Evolutionary conservation across 2,113 vertebrate species (phyloP).

Genomic region (Hirundichthys speculiger): DNA sequence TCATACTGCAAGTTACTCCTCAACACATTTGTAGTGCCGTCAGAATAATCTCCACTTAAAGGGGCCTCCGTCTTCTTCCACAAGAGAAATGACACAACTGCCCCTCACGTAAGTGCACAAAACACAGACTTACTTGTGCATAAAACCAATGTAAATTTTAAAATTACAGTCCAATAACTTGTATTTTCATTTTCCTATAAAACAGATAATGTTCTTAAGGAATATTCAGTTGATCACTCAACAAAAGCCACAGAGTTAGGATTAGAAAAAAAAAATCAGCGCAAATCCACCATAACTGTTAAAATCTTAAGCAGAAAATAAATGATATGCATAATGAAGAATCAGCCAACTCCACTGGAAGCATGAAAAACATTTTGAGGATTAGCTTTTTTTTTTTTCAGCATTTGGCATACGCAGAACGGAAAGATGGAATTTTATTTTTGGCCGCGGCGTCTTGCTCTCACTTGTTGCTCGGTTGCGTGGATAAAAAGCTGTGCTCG

Average conservation of each 20-base stretch:
- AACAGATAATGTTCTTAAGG: background rate
- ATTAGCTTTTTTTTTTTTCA: constrained; percentile 15
- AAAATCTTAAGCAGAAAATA: too few species aligned
- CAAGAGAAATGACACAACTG: too few species aligned
- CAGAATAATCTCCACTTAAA: too few species aligned
- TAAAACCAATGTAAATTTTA: background rate
- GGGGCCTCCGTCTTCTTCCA: too few species aligned
- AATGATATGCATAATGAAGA: background rate
- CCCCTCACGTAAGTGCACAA: too few species aligned
- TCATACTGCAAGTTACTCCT: too few species aligned
- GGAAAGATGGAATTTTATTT: constrained; percentile 37
- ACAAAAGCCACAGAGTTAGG: too few species aligned
- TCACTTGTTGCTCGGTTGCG: constrained; percentile 46
- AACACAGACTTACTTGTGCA: too few species aligned
- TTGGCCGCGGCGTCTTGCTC: constrained; percentile 35
- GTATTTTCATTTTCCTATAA: fast-evolving
- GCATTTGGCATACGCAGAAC: constrained; percentile 18
- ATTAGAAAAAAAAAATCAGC: too few species aligned
- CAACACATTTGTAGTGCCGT: too few species aligned
- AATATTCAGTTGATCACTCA: too few species aligned
- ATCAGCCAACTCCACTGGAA: constrained; percentile 18
- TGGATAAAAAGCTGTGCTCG: constrained; percentile 22
- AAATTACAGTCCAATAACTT: background rate
- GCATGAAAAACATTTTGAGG: constrained; percentile 14
- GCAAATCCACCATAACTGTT: too few species aligned